Percentiles rank a stretch among this genome's conserved stretches.
Evolutionary conservation across 1,140 invertebrate genomes (phyloP).

Genomic region (Leptestheria dahalacensis): DNA sequence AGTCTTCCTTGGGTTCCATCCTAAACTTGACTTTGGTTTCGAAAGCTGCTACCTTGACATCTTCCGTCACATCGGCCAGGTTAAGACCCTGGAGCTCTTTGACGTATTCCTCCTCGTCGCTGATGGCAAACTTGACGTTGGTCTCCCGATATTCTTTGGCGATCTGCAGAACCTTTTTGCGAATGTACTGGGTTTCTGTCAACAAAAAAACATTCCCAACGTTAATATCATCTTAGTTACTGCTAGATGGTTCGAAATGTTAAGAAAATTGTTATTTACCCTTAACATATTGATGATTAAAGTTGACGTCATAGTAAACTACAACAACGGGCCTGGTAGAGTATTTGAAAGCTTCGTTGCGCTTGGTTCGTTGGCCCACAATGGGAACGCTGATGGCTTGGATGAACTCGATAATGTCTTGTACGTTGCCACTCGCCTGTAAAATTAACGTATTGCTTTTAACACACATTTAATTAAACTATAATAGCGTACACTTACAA

Average conservation of each 20-base stretch:
- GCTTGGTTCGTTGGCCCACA: constrained; percentile 35
- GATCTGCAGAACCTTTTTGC: constrained; percentile 35
- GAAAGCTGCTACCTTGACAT: constrained; percentile 37
- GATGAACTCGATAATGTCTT: constrained; percentile 34
- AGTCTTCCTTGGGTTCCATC: constrained; percentile 43
- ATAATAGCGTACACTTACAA: neutral
- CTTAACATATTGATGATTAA: constrained; percentile 35
- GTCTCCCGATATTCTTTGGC: constrained; percentile 31
- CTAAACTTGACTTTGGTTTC: constrained; percentile 29
- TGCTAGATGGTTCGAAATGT: neutral
- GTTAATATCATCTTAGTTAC: neutral
- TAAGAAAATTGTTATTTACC: neutral
- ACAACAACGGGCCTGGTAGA: constrained; percentile 33
- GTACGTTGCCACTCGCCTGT: constrained; percentile 25
- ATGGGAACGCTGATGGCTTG: constrained; percentile 32
- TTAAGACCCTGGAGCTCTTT: constrained; percentile 34
- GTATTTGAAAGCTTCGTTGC: constrained; percentile 29
- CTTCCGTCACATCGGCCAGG: constrained; percentile 38
- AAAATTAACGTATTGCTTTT: too few species aligned
- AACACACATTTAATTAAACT: neutral
- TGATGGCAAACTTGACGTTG: constrained; percentile 32
- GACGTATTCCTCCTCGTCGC: constrained; percentile 39
- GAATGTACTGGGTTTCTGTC: constrained; percentile 35
- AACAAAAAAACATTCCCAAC: neutral
- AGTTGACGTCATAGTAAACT: constrained; percentile 44